Evolutionary conservation across 2,888 invertebrate genomes (phyloP), one percentile per base, ranked within the genome.

Genomic region (Ophion ventricosus): DNA sequence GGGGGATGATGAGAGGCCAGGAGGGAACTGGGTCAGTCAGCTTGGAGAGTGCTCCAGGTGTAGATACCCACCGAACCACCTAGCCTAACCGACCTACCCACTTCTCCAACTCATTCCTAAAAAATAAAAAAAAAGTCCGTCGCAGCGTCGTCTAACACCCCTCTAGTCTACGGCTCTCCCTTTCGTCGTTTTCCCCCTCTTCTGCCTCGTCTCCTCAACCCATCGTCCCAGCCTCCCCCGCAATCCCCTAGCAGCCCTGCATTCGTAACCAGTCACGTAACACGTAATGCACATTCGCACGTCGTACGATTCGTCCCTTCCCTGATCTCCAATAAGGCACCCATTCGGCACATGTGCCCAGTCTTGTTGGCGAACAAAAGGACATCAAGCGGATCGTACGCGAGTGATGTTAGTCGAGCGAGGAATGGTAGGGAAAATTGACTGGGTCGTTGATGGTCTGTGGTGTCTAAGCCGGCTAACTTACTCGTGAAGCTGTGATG

Each of bases 1-100:
- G n/a, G 77, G 73, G 67, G 64, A 29, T 35, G 67, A 77, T 61
- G 76, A 74, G 43, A 69, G 75, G 78, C 78, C 25, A 77, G 79
- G 75, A 83, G 87, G 87, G 91, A 92, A 91, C 91, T 91, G 91
- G 92, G 92, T 92, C 92, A 91, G 90, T 87, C 88, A 86, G 89
- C 87, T 90, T 91, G 87, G 87, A 92, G 91, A 82, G 89, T 87
- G 87, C 92, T 92, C 89, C 88, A 92, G 90, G 91, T 91, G 90
- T 90, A 89, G 87, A 86, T 87, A 87, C 86, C 87, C 87, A 88
- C 86, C 86, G 25, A 76, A 80, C 80, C 80, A 83, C 80, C 79
- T 85, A 86, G 78, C 83, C 43, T 80, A n/a, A 72, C 86, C 82
- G 64, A 69, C 80, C 85, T 84, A 70, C 80, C 73, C 43, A 10